Base-by-base conservation (phyloP, 2,888 invertebrate species). In the Xestia c-nigrum region DNA sequence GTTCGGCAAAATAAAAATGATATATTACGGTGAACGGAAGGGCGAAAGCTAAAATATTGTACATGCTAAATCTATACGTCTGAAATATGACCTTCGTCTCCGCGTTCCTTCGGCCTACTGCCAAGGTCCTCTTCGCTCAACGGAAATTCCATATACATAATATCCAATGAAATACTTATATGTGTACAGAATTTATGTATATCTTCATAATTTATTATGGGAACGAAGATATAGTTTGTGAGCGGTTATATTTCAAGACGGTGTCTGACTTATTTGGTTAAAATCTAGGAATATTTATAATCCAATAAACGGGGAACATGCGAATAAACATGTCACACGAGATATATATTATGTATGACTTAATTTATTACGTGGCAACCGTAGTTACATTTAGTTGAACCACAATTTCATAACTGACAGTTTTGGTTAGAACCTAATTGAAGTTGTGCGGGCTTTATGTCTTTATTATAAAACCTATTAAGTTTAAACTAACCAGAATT, bases 231-330 rank as follows among this genome's bases (percentile, higher is more conserved):
- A 80, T 85, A 87, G 76, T 87, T 86, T 80, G 64, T 68, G 61
- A 79, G 65, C 65, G 55, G 77, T 79, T 78, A 87, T 87, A 87
- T 82, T 84, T 84, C 81, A 79, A 74, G 70, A 59, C 74, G 84
- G 69, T 68, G 72, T 72, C 77, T 61, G 77, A 74, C 69, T 80
- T 85, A 85, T 84, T 87, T 77, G 74, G 77, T 80, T 76, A 71
- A 71, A 76, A 50, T 80, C 69, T 67, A 24, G 76, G 76, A 81
- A 83, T 83, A 85, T 83, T 85, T 85, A 79, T 79, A 83, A 83
- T 74, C 72, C 76, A 72, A 82, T 81, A 76, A 76, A 77, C 43
- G 63, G 61, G 61, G 66, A 80, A 81, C 70, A 76, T 73, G 31
- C 55, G 72, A 68, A 78, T 78, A 78, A 72, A 83, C 64, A 74